Percentiles rank a stretch among this genome's conserved stretches.
phyloP scores from a whole-genome alignment of 2,113 vertebrate genomes.

The Pelecanoides urinatrix region DNA sequence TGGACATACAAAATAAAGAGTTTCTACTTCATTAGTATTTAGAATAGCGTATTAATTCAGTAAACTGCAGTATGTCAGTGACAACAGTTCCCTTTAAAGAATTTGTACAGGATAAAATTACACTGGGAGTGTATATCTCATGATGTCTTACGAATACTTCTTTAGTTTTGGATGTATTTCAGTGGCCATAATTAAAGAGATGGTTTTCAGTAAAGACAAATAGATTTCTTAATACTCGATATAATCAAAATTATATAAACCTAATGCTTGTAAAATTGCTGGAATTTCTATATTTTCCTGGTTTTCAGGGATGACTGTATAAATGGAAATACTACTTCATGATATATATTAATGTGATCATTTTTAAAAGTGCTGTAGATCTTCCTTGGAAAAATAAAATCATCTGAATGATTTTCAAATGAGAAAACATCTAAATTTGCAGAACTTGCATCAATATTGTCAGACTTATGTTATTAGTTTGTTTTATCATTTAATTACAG shows the following conservation, averaged over 20 bases:
- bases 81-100: background rate
- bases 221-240: background rate
- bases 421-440: background rate
- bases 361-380: background rate
- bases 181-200: background rate
- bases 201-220: background rate
- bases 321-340: background rate
- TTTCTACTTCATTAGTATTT: background rate
- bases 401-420: background rate
- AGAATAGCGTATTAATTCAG: background rate
- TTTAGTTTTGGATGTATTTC: background rate
- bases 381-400: background rate
- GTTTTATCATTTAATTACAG: slow-evolving; percentile 44
- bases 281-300: background rate
- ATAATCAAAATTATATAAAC: background rate
- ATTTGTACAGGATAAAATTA: background rate
- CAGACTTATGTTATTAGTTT: slow-evolving; percentile 11
- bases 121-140: background rate
- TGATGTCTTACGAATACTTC: background rate
- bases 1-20: background rate
- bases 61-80: background rate
- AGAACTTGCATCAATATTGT: background rate
- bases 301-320: background rate
- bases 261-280: background rate
- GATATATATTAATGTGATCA: background rate